These are phyloP conservation scores for Formicarius rufipectus DNA, from an alignment of 2,113 vertebrate species.

Conservation along the genomic window DNA sequence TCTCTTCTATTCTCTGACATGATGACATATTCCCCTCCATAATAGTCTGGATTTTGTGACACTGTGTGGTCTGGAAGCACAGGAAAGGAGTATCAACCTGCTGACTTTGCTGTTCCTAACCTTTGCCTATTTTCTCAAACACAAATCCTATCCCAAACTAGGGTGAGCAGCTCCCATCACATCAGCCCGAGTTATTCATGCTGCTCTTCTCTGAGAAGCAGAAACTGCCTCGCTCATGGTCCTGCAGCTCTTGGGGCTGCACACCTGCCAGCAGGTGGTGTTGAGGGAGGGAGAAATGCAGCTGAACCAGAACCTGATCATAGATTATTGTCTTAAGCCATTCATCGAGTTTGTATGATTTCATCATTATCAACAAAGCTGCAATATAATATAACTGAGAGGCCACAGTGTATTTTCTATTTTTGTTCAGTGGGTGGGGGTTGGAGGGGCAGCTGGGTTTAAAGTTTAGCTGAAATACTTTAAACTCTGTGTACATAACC, in stretches of 20 bases:
- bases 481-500: constrained; percentile 66
- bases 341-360: constrained; percentile 44
- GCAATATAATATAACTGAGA: constrained; percentile 76
- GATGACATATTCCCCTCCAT: background rate
- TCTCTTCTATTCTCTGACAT: background rate
- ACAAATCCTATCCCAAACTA: background rate
- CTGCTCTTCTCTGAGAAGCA: background rate
- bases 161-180: background rate
- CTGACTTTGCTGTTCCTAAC: background rate
- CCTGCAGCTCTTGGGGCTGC: background rate
- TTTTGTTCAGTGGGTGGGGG: constrained; percentile 8
- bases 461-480: constrained; percentile 66
- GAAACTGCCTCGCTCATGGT: background rate
- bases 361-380: constrained; percentile 68
- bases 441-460: constrained; percentile 44
- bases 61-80: background rate
- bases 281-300: constrained; percentile 30
- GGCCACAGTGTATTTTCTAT: constrained; percentile 52
- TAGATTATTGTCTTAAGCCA: constrained; percentile 48
- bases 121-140: background rate
- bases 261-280: background rate
- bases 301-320: constrained; percentile 26
- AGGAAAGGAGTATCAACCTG: background rate
- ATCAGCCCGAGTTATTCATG: background rate
- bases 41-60: background rate